Percentiles rank a stretch among this genome's conserved stretches.
These are phyloP conservation scores for Prunella fulvescens DNA, from an alignment of 2,113 vertebrate species.

Conservation along the genomic window DNA sequence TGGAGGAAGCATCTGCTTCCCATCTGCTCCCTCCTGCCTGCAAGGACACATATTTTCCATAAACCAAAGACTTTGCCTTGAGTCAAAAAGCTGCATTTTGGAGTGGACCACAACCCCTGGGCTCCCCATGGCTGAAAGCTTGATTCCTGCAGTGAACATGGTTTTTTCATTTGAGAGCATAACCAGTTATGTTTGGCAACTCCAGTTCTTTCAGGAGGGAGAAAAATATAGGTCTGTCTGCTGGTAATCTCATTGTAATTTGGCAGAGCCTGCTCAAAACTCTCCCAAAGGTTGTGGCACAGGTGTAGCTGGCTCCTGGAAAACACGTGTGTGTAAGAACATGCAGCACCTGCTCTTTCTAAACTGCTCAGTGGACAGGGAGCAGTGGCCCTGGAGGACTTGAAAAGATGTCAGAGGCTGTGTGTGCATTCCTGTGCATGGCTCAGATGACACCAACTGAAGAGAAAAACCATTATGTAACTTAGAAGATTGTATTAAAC, in stretches of 20 bases:
- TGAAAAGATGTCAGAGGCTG: not conserved
- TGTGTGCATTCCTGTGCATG: not conserved
- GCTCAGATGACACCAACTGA: not conserved
- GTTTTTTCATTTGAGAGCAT: not conserved
- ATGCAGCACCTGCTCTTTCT: not conserved
- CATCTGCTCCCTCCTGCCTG: not conserved
- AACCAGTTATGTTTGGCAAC: not conserved
- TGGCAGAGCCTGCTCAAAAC: not conserved
- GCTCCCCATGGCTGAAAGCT: not conserved
- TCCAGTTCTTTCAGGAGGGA: not conserved
- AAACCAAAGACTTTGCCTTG: not conserved
- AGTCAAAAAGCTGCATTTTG: not conserved
- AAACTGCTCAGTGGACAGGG: not conserved
- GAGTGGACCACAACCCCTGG: not conserved
- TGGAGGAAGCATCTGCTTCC: not conserved
- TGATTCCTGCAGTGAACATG: not conserved
- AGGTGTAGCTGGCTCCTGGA: not conserved
- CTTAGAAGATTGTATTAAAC: not conserved
- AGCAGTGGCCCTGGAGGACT: not conserved
- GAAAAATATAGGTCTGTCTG: not conserved
- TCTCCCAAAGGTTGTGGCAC: not conserved
- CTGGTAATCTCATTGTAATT: not conserved
- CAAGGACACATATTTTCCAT: not conserved
- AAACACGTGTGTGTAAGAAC: fast-evolving
- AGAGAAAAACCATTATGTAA: slow-evolving; percentile 30